Conservation (phyloP, 30 jellyfish, hydroid and myxozoan species). For the Cassiopea andromeda region DNA sequence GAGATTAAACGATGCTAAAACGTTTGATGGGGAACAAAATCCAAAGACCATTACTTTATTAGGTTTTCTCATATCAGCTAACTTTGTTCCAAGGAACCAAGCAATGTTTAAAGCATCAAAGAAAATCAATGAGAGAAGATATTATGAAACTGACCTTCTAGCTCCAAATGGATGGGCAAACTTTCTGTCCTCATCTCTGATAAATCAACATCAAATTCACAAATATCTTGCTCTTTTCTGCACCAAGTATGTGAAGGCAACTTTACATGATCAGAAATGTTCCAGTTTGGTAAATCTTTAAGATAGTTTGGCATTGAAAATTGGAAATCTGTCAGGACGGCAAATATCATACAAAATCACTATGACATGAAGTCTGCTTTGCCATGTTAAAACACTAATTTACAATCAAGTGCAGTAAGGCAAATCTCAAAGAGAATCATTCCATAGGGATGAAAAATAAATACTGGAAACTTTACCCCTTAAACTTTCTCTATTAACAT, state of each 20-base stretch:
- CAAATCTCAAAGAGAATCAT: neutral
- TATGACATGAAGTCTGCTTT: neutral
- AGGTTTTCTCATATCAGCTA: neutral
- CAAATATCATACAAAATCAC: neutral
- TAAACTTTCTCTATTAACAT: neutral
- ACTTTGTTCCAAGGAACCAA: neutral
- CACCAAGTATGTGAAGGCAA: conserved; percentile 29
- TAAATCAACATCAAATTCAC: conserved; percentile 11
- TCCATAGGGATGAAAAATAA: neutral
- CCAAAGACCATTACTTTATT: neutral
- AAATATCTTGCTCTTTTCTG: neutral
- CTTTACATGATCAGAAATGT: conserved; percentile 15
- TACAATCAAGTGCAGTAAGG: neutral
- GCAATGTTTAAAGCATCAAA: neutral
- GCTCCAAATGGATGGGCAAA: conserved; percentile 24
- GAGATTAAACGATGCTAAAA: neutral
- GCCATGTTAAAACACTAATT: neutral
- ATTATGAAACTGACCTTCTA: conserved; percentile 19
- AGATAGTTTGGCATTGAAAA: conserved; percentile 52
- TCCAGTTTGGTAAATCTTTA: neutral
- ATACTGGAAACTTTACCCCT: neutral
- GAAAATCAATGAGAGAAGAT: neutral
- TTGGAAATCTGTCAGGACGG: conserved; percentile 12
- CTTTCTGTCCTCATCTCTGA: conserved; percentile 28
- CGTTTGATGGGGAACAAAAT: neutral